A percentile compares a stretch with the other conserved stretches of the same genome.
These are phyloP conservation scores for Tricholauxania praeusta DNA, from an alignment of 2,888 invertebrate genomes.

Conservation along the genomic window DNA sequence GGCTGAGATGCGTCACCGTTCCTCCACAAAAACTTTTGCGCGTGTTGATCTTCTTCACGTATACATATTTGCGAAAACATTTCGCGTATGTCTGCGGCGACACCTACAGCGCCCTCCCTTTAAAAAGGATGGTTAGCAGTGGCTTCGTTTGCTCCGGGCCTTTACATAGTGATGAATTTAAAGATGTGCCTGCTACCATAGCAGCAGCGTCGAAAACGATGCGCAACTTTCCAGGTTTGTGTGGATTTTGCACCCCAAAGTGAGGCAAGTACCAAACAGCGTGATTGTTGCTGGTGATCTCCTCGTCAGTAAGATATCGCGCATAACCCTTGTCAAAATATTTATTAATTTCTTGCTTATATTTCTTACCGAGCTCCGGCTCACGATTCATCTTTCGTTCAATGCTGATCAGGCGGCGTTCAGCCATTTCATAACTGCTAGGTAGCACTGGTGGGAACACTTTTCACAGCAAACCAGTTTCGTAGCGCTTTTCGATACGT, in stretches of 20 bases:
- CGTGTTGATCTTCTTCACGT: constrained; percentile 45
- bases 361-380: neutral
- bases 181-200: constrained; percentile 43
- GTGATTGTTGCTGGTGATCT: neutral
- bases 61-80: constrained; percentile 31
- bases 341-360: constrained; percentile 38
- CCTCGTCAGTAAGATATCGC: constrained; percentile 12
- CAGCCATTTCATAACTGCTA: too few relatives aligned
- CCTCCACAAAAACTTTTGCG: constrained; percentile 47
- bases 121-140: constrained; percentile 22
- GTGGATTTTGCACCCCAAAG: constrained; percentile 52
- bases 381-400: neutral
- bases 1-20: constrained; percentile 28
- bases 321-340: constrained; percentile 48
- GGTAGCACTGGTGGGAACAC: neutral
- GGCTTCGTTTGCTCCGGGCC: constrained; percentile 53
- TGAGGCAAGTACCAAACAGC: constrained; percentile 53
- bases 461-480: neutral
- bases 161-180: constrained; percentile 50
- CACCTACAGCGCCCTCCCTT: constrained; percentile 29
- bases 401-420: too few relatives aligned
- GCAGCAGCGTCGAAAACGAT: constrained; percentile 58
- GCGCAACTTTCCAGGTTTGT: constrained; percentile 51
- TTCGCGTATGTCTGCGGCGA: constrained; percentile 34
- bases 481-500: too few relatives aligned